phyloP scores from a whole-genome alignment of 2,113 vertebrate species.

The Dunckerocampus dactyliophorus region DNA sequence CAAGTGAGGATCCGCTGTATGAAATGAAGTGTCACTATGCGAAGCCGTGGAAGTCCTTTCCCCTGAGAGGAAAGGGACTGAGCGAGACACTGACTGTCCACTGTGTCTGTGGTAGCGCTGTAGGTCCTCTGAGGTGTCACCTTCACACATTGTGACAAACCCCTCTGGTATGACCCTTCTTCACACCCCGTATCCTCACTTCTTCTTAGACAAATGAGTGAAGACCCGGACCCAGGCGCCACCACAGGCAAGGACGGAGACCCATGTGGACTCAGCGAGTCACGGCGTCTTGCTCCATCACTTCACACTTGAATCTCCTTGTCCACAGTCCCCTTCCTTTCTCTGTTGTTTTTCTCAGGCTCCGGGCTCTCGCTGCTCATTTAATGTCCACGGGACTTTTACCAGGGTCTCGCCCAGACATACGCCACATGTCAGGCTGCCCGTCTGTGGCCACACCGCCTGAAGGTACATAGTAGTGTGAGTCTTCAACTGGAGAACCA shows the following conservation, averaged over 20 bases:
- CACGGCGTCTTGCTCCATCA: conserved; percentile 59
- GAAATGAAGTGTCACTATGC: conserved; percentile 60
- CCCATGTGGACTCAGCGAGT: conserved; percentile 45
- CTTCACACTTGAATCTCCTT: conserved; percentile 58
- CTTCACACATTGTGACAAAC: conserved; percentile 69
- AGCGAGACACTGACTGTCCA: conserved; percentile 56
- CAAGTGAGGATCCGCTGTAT: conserved; percentile 34
- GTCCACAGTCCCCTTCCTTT: conserved; percentile 23
- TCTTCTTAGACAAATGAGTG: conserved; percentile 56
- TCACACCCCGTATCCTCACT: conserved; percentile 50
- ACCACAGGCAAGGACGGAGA: conserved; percentile 73
- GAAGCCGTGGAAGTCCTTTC: conserved; percentile 47
- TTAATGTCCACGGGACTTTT: conserved; percentile 67
- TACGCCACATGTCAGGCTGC: conserved; percentile 65
- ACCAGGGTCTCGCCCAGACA: conserved; percentile 67
- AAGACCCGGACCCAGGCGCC: conserved; percentile 47
- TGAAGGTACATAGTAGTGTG: conserved; percentile 47
- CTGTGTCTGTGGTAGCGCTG: conserved; percentile 42
- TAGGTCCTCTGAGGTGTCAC: conserved; percentile 65
- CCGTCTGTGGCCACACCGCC: conserved; percentile 42
- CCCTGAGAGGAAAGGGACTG: conserved; percentile 50
- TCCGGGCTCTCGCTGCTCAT: conserved; percentile 55
- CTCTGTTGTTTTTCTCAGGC: conserved; percentile 29
- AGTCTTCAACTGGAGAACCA: conserved; percentile 43
- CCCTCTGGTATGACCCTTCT: conserved; percentile 59